Evolutionary conservation across 2,113 vertebrate species (phyloP).

Genomic region (Xiphias gladius): DNA sequence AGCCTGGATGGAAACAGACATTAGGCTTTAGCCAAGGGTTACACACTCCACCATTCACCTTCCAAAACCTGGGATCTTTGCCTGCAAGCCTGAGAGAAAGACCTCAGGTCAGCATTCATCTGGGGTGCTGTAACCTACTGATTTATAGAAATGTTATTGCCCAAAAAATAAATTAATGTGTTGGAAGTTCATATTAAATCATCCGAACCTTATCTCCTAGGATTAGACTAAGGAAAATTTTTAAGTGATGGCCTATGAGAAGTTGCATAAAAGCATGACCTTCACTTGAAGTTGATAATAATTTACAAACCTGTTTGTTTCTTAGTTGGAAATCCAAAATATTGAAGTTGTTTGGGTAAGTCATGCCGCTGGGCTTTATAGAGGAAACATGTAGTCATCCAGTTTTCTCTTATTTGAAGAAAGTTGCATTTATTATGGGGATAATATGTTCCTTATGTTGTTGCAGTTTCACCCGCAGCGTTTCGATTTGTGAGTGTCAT

Average conservation of each 20-base stretch:
- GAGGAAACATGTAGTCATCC: not conserved
- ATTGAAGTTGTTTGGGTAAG: not conserved
- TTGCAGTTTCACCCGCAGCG: not conserved
- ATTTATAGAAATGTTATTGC: constrained; percentile 38
- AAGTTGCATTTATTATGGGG: not conserved
- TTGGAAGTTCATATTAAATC: constrained; percentile 26
- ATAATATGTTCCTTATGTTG: not conserved
- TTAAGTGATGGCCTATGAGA: not conserved
- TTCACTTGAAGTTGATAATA: not conserved
- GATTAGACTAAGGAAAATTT: not conserved
- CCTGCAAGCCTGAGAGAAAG: constrained; percentile 34
- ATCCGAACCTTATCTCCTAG: not conserved
- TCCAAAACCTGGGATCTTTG: constrained; percentile 37
- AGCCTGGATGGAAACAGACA: constrained; percentile 50
- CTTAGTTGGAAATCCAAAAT: not conserved
- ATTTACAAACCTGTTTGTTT: constrained; percentile 1
- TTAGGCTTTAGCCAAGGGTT: constrained; percentile 58
- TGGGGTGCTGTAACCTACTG: constrained; percentile 31
- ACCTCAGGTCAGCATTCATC: constrained; percentile 17
- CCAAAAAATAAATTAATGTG: constrained; percentile 21
- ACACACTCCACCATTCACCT: constrained; percentile 4
- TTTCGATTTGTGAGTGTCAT: not conserved
- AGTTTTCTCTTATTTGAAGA: constrained; percentile 3
- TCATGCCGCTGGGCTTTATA: not conserved
- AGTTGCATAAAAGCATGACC: not conserved